Conservation (phyloP, 2,888 invertebrate species). For the Mesorhabditis spiculigera region DNA sequence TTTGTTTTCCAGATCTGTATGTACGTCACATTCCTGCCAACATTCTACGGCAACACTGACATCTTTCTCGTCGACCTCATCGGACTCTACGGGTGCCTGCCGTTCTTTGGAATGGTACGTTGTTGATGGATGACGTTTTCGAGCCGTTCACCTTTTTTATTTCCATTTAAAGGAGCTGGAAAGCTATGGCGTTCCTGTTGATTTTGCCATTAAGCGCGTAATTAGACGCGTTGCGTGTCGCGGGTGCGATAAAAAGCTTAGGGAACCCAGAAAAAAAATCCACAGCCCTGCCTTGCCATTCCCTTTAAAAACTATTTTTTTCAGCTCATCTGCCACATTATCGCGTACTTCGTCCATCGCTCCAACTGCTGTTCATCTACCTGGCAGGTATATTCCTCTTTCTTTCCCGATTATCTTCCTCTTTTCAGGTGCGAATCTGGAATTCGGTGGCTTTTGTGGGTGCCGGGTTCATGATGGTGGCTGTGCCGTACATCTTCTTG, state of each 20-base stretch:
- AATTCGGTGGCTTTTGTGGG: slow-evolving; percentile 36
- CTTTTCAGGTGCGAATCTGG: slow-evolving; percentile 33
- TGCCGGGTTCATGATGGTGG: slow-evolving; percentile 29
- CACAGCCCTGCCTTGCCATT: too few species aligned
- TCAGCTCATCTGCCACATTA: neutral
- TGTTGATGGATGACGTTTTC: neutral
- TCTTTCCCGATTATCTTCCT: neutral
- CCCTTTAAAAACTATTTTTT: neutral
- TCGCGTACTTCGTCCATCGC: neutral
- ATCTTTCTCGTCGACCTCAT: slow-evolving; percentile 28
- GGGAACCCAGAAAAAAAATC: too few species aligned
- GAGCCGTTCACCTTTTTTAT: neutral
- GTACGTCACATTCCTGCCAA: slow-evolving; percentile 41
- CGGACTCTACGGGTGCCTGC: slow-evolving; percentile 23
- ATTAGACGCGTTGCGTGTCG: too few species aligned
- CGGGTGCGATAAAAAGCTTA: too few species aligned
- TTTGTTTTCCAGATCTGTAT: slow-evolving; percentile 22
- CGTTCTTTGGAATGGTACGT: slow-evolving; percentile 28
- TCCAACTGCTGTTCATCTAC: neutral
- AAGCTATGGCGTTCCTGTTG: slow-evolving; percentile 6
- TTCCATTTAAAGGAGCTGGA: slow-evolving; percentile 8
- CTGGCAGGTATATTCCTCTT: neutral
- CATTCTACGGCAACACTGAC: slow-evolving; percentile 32
- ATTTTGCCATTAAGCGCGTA: too few species aligned
- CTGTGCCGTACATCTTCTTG: slow-evolving; percentile 19